Base-by-base conservation (phyloP, 2,113 vertebrate species). In the Nycticryphes semicollaris region DNA sequence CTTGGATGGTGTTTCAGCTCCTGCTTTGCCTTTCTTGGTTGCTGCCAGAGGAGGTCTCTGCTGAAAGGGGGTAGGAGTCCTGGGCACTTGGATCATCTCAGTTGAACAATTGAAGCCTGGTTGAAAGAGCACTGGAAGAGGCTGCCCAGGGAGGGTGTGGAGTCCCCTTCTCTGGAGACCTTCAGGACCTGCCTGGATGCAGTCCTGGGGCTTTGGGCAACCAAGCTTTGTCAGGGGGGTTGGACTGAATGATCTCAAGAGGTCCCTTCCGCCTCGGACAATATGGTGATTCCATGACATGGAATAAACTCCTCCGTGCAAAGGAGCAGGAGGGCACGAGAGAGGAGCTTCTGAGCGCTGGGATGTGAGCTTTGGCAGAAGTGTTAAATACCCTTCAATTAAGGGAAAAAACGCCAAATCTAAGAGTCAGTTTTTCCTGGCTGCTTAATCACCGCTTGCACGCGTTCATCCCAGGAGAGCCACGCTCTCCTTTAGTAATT, bases 1-100 rank as follows among this genome's bases (percentile, higher is more conserved):
- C 45, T 69, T 39, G 59, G 31, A 20, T 66, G 74, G n/a, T 16
- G 9, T 87, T 84, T 35, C 37, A 22, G 39, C 13, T 64, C 64
- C 77, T 77, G 50, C 72, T 74, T 45, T 57, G 24, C 54, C 14
- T 66, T 56, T 60, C 80, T 39, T 54, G 43, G 45, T 57, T 57
- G 33, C 77, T 69, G 35, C 51, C 2, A 2, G 67, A 77, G 56
- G 41, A 64, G 14, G 57, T 37, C 35, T 18, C 16, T 30, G 33
- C 48, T 64, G 73, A 41, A 45, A 20, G 18, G 0, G 0, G 5
- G 2, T 22, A 21, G 82, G 37, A 64, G 35, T 47, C 35, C 48
- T 33, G 66, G 19, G 56, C 28, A 2, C 48, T n/a, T 39, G 24
- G 10, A 24, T 70, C 1, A 0, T 39, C 31, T 33, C 7, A 10